Base-by-base conservation (phyloP, 2,888 invertebrate genomes). In the Harmothoe impar region DNA sequence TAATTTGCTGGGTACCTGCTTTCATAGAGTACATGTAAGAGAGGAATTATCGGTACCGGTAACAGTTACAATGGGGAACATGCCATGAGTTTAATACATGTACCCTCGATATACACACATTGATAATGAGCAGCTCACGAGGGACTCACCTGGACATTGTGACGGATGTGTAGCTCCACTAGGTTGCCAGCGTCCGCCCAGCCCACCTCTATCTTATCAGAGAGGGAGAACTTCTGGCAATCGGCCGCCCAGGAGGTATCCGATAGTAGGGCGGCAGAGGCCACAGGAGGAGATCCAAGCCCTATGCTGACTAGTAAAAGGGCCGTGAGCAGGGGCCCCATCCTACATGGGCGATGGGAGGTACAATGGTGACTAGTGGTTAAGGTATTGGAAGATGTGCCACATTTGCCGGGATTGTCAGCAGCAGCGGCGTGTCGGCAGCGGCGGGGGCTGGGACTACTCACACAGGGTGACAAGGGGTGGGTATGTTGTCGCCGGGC, bases 151-250 rank as follows among this genome's bases (percentile, higher is more conserved):
- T 90, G 81, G 35, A 84, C 52, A 33, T 90, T 90, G 33, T 90
- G 90, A 17, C 90, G 78, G 54, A 90, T 90, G 56, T 90, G 90
- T 33, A 90, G 81, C 56, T 90, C 90, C 54, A 90, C 90, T 3
- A 90, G 54, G 52, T 90, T 90, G 7, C 90, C 90, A 52, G 90
- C 78, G 23, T 90, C 56, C 33, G 52, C 84, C 35, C 90, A 54
- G 12, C 84, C 90, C 29, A 90, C 81, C 52, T 78, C 51, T 29
- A 90, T 81, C 78, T 78, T 90, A 78, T 90, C 54, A 31, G 77
- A 77, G 52, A 77, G 54, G 81, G 90, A 84, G 52, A 84, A 90
- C 84, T 84, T 90, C 31, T 90, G 78, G 84, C 90, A 90, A 33
- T 77, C 86, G 29, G 86, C 86, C 17, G 86, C 86, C 86, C 72